These are phyloP conservation scores for Phyllotreta cruciferae DNA, from an alignment of 2,888 invertebrate species.

Conservation along the genomic window DNA sequence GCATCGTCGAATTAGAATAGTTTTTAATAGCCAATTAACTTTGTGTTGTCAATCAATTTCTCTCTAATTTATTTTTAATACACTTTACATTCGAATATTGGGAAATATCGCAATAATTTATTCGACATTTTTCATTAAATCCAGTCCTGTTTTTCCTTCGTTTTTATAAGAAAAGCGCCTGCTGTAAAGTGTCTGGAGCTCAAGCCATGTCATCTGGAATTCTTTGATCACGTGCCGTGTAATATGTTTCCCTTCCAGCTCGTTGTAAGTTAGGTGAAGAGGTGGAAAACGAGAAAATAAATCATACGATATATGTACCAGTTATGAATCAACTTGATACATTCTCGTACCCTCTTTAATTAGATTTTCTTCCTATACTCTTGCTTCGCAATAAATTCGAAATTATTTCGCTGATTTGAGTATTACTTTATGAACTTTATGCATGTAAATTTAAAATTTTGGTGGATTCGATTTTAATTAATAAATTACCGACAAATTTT, in stretches of 20 bases:
- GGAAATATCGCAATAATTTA: not conserved
- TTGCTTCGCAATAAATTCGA: no score
- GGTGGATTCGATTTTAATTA: no score
- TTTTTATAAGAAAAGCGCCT: conserved; percentile 43
- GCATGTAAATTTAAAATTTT: no score
- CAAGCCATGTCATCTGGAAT: conserved; percentile 48
- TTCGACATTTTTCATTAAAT: conserved; percentile 46
- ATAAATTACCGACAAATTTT: no score
- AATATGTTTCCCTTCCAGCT: not conserved
- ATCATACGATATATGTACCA: not conserved
- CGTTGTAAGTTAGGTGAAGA: not conserved
- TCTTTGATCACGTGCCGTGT: conserved; percentile 33
- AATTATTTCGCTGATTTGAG: no score
- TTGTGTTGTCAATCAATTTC: no score
- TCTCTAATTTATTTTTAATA: no score
- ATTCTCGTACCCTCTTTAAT: no score
- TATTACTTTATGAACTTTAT: no score
- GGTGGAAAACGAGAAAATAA: not conserved
- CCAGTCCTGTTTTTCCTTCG: conserved; percentile 20
- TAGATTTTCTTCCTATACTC: no score
- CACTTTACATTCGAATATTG: no score
- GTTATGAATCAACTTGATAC: no score
- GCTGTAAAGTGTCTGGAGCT: conserved; percentile 47
- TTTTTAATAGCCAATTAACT: not conserved
- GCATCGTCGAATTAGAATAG: not conserved